Conservation (phyloP, 1,140 invertebrate genomes). For the Apis cerana region DNA sequence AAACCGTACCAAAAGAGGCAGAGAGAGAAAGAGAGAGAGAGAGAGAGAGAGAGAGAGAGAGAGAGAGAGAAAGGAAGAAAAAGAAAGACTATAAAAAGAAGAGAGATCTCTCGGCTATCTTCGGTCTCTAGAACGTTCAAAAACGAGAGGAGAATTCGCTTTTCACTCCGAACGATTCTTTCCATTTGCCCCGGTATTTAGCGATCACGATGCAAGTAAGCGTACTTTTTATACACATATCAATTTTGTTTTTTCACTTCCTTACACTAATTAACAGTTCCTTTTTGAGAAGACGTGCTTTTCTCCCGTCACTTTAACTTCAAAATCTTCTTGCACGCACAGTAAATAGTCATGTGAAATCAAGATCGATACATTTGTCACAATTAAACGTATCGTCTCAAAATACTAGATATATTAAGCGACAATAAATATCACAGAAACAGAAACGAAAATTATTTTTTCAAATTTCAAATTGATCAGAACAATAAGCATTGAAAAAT, state of each 20-base stretch:
- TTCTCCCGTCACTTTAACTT: background rate
- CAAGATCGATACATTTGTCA: conserved; percentile 26
- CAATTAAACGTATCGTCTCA: background rate
- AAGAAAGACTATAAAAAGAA: background rate
- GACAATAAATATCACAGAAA: conserved; percentile 6
- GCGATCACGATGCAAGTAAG: conserved; percentile 11
- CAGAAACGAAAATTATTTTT: background rate
- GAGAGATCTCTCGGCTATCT: conserved; percentile 62
- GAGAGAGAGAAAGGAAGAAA: no score
- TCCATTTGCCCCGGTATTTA: conserved; percentile 55
- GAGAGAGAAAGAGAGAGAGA: background rate
- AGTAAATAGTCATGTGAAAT: background rate
- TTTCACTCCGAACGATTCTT: conserved; percentile 57
- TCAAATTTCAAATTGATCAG: background rate
- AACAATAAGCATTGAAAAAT: background rate
- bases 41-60: background rate
- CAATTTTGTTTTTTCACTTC: conserved; percentile 19
- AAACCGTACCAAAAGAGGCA: background rate
- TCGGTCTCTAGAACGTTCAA: background rate
- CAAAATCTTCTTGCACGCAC: background rate
- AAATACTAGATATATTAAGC: background rate
- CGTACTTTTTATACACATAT: conserved; percentile 25
- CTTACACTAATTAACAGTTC: background rate
- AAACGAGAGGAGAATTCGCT: conserved; percentile 31
- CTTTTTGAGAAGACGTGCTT: background rate